Evolutionary conservation across 2,797 vertebrate genomes (phyloP), one percentile per base, ranked within the genome.

Genomic region (Anguilla anguilla): DNA sequence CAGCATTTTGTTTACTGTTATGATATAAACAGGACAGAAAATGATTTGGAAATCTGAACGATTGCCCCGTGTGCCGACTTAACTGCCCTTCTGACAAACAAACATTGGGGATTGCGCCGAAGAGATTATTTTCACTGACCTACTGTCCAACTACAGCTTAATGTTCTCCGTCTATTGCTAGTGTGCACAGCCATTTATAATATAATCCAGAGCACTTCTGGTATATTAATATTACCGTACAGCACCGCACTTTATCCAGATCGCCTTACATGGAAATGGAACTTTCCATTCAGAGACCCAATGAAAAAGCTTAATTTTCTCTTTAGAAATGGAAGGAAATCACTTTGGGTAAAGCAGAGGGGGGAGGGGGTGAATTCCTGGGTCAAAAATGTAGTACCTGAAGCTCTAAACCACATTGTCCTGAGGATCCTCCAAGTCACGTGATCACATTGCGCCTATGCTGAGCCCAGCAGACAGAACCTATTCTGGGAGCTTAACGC

Each of bases 41-140:
- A 49, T 46, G 43, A 81, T 22, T 81, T 49, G 39, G 6, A 79
- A 46, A 79, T 79, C 22, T 79, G 74, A 46, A 3, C 43, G 39
- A 79, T 46, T 79, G 74, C 74, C 74, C 74, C 35, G 77, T 49
- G 1, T 46, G 17, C 15, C 15, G n/a, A 49, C 77, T 81, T 81
- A 81, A 81, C 77, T 81, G 6, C 77, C 43, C 39, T 49, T 49
- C 39, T 49, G 77, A 49, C 43, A 81, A 81, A 49, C 77, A 81
- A 81, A 81, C 22, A 81, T 22, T 17, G 77, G 77, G 43, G 39
- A 6, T 13, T 9, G 43, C 15, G 6, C 19, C 17, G 10, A 49
- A 49, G 43, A 81, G 43, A 81, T 81, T 81, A 49, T 81, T 81
- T 81, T 49, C 77, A 81, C 22, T 81, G 43, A 49, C 39, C 77